These are phyloP conservation scores for Limnephilus marmoratus DNA, from an alignment of 2,888 invertebrate species.

Conservation along the genomic window DNA sequence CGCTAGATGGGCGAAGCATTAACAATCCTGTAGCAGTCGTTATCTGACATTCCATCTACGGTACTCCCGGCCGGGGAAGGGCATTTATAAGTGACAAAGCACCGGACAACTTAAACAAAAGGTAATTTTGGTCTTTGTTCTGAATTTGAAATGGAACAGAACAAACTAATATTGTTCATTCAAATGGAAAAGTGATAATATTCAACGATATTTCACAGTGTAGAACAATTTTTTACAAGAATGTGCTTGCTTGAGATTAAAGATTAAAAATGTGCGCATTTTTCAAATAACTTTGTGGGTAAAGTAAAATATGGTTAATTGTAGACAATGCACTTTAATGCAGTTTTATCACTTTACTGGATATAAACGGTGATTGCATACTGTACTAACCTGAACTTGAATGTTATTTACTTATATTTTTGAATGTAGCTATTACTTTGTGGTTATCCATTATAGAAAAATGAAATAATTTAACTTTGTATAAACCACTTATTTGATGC, in stretches of 20 bases:
- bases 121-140: constrained; percentile 31
- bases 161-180: not conserved
- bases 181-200: not conserved
- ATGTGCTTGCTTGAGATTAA: not conserved
- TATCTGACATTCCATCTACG: constrained; percentile 44
- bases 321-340: too few relatives aligned
- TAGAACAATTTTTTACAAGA: not conserved
- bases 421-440: too few relatives aligned
- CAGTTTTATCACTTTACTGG: too few relatives aligned
- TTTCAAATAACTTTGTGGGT: too few relatives aligned
- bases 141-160: constrained; percentile 3
- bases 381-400: too few relatives aligned
- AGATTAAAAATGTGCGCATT: too few relatives aligned
- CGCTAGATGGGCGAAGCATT: not conserved
- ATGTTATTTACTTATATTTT: too few relatives aligned
- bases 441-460: too few relatives aligned
- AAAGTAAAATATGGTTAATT: too few relatives aligned
- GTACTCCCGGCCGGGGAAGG: not conserved
- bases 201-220: constrained; percentile 3
- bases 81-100: constrained; percentile 9
- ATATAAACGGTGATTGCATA: too few relatives aligned
- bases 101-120: not conserved
- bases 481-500: too few relatives aligned
- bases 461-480: too few relatives aligned
- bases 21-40: constrained; percentile 20